These are phyloP conservation scores for Rhopalosiphum padi DNA, from an alignment of 1,140 invertebrate genomes.

Conservation along the genomic window DNA sequence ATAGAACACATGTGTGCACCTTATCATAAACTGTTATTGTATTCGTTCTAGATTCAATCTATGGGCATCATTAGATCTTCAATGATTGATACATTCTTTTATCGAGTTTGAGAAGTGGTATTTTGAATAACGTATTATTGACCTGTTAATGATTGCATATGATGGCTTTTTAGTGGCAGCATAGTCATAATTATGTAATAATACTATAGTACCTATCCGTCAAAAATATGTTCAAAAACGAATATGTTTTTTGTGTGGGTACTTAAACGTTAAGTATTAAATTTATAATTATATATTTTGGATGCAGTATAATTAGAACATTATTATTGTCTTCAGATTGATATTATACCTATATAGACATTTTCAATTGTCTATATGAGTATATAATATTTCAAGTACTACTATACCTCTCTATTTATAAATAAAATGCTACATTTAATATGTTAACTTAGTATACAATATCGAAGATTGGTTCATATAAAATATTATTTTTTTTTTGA, in stretches of 20 bases:
- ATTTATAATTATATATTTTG: background rate
- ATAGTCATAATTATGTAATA: background rate
- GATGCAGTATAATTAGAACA: background rate
- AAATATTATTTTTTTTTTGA: background rate
- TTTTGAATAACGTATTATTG: conserved; percentile 7
- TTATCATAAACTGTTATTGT: conserved; percentile 42
- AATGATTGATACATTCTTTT: conserved; percentile 31
- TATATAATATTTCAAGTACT: background rate
- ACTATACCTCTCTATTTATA: background rate
- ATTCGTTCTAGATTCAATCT: conserved; percentile 10
- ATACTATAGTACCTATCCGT: background rate
- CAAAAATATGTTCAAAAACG: background rate
- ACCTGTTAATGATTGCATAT: background rate
- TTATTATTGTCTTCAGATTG: background rate
- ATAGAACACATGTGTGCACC: background rate
- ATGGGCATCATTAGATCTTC: conserved; percentile 30
- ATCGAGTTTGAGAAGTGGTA: conserved; percentile 1
- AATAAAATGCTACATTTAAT: background rate
- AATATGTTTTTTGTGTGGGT: background rate
- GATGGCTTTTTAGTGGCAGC: background rate
- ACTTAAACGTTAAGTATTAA: background rate
- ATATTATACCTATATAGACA: background rate
- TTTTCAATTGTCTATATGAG: background rate
- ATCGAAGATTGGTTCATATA: background rate
- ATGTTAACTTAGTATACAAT: background rate